Percentiles rank a stretch among this genome's conserved stretches.
Conservation (phyloP, 2,888 invertebrate genomes). For the Xestia sexstrigata region DNA sequence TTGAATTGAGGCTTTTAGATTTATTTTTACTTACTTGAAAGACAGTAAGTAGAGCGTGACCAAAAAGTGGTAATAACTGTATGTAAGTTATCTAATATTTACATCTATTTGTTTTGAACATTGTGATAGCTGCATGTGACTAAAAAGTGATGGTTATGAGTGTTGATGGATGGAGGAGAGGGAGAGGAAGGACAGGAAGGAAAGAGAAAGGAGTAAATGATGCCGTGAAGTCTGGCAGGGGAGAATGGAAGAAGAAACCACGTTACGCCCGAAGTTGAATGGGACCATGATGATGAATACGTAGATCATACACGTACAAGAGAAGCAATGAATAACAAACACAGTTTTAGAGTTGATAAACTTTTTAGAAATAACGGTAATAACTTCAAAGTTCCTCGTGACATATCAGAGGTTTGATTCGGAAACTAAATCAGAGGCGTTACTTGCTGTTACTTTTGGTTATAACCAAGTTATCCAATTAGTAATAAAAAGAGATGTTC, state of each 20-base stretch:
- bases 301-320: background rate
- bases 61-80: background rate
- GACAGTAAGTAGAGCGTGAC: conserved; percentile 6
- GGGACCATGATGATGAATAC: background rate
- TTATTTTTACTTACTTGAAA: background rate
- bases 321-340: background rate
- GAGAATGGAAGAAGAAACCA: background rate
- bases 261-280: background rate
- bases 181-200: background rate
- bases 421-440: background rate
- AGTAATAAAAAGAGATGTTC: background rate
- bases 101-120: conserved; percentile 1
- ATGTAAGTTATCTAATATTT: background rate
- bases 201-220: background rate
- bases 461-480: background rate
- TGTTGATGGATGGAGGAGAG: background rate
- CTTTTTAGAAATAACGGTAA: background rate
- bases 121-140: too few species aligned
- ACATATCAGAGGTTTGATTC: background rate
- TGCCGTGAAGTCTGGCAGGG: background rate
- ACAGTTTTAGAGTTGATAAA: background rate
- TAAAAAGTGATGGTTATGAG: background rate
- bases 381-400: background rate
- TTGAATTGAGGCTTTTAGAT: background rate
- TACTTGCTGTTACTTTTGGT: background rate